These are phyloP conservation scores for Pseudorasbora parva DNA, from an alignment of 2,113 vertebrate genomes.

Conservation along the genomic window DNA sequence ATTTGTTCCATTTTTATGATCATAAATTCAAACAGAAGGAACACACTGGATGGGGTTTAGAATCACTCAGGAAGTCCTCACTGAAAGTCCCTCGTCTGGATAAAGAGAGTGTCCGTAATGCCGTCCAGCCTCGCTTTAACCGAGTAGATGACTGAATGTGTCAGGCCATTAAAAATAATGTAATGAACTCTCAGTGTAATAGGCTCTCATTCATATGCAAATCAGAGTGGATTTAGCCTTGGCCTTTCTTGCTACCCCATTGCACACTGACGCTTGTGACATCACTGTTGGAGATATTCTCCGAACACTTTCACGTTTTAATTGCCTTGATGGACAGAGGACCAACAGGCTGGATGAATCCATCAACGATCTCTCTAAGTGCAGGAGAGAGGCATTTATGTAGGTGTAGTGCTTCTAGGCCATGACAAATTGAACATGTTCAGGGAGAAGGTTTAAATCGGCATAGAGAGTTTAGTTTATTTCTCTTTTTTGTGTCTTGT, in stretches of 20 bases:
- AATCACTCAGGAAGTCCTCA: neutral
- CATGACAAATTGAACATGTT: conserved; percentile 27
- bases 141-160: conserved; percentile 6
- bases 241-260: conserved; percentile 47
- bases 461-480: conserved; percentile 13
- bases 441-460: neutral
- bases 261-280: conserved; percentile 46
- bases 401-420: conserved; percentile 21
- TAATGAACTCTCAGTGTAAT: conserved; percentile 52
- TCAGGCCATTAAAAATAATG: conserved; percentile 42
- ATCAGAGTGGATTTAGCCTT: conserved; percentile 55
- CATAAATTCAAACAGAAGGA: conserved; percentile 7
- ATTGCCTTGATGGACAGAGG: conserved; percentile 37
- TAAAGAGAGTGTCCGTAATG: conserved; percentile 19
- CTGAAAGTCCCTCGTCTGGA: neutral
- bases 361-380: conserved; percentile 39
- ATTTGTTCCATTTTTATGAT: neutral
- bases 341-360: conserved; percentile 28
- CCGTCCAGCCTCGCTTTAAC: neutral
- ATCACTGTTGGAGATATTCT: conserved; percentile 49
- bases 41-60: neutral
- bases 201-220: conserved; percentile 45
- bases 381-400: conserved; percentile 26
- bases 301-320: conserved; percentile 41
- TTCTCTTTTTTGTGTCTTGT: conserved; percentile 23